Evolutionary conservation across 2,888 invertebrate genomes (phyloP).

Genomic region (Dryococelus australis): DNA sequence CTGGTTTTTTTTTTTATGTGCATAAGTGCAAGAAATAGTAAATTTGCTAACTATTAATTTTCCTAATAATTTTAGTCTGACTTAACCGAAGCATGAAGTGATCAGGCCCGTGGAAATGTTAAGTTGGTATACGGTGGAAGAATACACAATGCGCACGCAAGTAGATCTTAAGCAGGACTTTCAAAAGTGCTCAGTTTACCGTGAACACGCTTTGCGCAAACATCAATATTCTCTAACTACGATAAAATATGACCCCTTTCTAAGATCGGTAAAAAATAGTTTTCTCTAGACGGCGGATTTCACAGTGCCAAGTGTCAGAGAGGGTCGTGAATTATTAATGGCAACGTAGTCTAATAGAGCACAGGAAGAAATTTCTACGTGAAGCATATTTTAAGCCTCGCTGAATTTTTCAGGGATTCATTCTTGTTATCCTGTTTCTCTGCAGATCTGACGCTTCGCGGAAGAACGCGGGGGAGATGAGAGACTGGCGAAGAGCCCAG

Average conservation of each 20-base stretch:
- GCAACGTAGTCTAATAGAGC: background rate
- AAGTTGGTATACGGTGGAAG: too few relatives aligned
- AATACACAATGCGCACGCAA: too few relatives aligned
- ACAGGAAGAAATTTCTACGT: background rate
- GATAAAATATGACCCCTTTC: background rate
- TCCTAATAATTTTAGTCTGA: too few relatives aligned
- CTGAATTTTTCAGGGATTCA: constrained; percentile 1
- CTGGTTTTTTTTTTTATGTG: too few relatives aligned
- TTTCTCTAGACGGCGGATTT: background rate
- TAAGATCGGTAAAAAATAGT: background rate
- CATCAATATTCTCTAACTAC: too few relatives aligned
- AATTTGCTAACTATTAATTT: too few relatives aligned
- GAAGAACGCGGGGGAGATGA: background rate
- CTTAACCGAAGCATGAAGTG: too few relatives aligned
- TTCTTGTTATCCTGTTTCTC: background rate
- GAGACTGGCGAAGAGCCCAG: background rate
- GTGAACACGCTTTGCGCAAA: too few relatives aligned
- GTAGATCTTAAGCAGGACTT: too few relatives aligned
- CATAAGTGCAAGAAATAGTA: too few relatives aligned
- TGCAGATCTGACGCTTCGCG: background rate
- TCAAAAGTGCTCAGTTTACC: too few relatives aligned
- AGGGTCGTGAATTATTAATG: background rate
- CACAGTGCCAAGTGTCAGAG: background rate
- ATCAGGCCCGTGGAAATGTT: too few relatives aligned
- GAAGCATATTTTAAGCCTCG: background rate